Evolutionary conservation across 2,888 invertebrate genomes (phyloP), one percentile per base, ranked within the genome.

Genomic region (Leptogaster cylindrica): DNA sequence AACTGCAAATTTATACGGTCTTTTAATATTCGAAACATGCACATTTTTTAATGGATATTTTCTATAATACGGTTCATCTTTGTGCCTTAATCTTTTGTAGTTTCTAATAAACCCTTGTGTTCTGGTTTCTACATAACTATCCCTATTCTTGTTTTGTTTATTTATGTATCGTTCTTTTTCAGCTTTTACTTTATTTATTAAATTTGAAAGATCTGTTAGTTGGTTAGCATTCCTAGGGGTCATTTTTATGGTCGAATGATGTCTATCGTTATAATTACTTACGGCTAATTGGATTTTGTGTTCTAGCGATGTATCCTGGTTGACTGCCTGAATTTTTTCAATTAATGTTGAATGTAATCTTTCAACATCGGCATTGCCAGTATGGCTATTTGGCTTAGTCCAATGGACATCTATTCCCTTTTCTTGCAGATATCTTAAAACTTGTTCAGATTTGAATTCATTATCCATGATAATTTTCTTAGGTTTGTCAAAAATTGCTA

Each of bases 401-500:
- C 25, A 41, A 31, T 66, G 66, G 6, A 44, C 27, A 10, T 66
- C 41, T 16, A 66, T 41, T 27, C 20, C 31, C 10, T 20, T 28
- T 33, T 66, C 44, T 8, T 31, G n/a, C 4, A 66, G 31, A 52
- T 44, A 66, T 18, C 20, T 44, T 39, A n/a, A 44, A 2, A 55
- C 7, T 10, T 55, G 52, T 52, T 55, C 66, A 4, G 52, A 10
- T 41, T 31, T 55, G n/a, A 66, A 66, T 31, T 66, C 58, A 10
- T 66, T 66, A 48, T 55, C 66, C 31, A 46, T 20, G 44, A 66
- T 44, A 2, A 66, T 36, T 20, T 33, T 51, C 14, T 14, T 50
- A 5, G 65, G 65, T 36, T 39, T 65, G 12, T 48, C 65, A 41
- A 65, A 65, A 27, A 46, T 66, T 7, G 66, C 52, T 14, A 66